Conservation (phyloP, 2,113 vertebrate species). For the Coryphaenoides rupestris region DNA sequence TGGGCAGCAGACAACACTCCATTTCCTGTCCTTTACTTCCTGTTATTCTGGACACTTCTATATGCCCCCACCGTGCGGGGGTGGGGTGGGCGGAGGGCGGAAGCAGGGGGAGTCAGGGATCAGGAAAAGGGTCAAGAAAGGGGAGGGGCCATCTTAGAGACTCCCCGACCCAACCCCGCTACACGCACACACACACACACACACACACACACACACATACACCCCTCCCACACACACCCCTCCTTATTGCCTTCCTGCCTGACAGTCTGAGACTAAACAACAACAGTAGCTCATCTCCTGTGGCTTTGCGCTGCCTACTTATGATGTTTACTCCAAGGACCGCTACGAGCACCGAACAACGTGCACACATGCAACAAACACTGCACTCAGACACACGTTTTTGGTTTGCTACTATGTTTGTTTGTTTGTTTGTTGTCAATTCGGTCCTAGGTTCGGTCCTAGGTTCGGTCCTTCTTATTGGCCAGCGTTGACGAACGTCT, state of each 20-base stretch:
- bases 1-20: conserved; percentile 68
- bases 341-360: conserved; percentile 50
- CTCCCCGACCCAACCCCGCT: conserved; percentile 52
- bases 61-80: conserved; percentile 44
- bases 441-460: too few species aligned
- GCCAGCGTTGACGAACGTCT: conserved; percentile 43
- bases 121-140: conserved; percentile 45
- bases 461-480: too few species aligned
- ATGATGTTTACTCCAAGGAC: conserved; percentile 58
- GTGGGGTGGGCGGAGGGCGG: too few species aligned
- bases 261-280: conserved; percentile 73
- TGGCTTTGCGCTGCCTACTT: conserved; percentile 46
- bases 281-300: conserved; percentile 60
- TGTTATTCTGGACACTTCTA: conserved; percentile 72
- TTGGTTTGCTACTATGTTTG: too few species aligned
- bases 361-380: conserved; percentile 25
- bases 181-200: too few species aligned
- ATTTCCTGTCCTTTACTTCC: conserved; percentile 77
- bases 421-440: too few species aligned
- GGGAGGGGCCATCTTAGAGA: conserved; percentile 61
- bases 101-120: conserved; percentile 24
- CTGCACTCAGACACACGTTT: too few species aligned
- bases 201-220: too few species aligned
- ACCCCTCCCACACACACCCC: conserved; percentile 37
- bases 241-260: conserved; percentile 62